These are phyloP conservation scores for Mesocricetus auratus DNA, from an alignment of 2,113 vertebrate species.

Conservation along the genomic window DNA sequence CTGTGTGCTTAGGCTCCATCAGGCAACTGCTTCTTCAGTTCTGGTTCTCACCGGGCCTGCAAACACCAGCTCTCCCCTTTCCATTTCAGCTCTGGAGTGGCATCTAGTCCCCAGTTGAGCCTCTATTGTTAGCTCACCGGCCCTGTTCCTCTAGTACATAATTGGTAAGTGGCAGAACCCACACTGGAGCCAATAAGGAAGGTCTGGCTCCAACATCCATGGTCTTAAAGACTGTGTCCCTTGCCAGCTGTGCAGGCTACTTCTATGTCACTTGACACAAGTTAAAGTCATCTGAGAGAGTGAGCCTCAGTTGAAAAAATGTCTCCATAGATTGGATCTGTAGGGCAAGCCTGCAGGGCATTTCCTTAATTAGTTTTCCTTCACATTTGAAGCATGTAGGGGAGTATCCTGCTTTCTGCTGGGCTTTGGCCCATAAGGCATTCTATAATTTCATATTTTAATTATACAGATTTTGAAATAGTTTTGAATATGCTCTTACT, in stretches of 20 bases:
- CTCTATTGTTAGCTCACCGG: not conserved
- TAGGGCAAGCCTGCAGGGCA: not conserved
- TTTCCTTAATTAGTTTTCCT: not conserved
- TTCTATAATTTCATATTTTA: not conserved
- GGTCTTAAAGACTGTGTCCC: not conserved
- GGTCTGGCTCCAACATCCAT: not conserved
- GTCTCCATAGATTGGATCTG: not conserved
- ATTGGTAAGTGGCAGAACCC: not conserved
- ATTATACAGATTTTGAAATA: constrained; percentile 7
- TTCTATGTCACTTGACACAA: not conserved
- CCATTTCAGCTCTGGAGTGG: not conserved
- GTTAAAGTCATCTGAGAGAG: not conserved
- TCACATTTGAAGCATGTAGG: not conserved
- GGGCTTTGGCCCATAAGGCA: not conserved
- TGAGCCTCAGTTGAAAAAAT: not conserved
- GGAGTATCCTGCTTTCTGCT: constrained; percentile 21
- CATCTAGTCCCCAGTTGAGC: fast-evolving
- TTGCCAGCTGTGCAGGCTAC: not conserved
- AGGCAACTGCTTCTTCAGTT: not conserved
- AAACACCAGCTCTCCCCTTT: not conserved
- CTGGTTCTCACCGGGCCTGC: not conserved
- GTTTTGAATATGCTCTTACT: not conserved
- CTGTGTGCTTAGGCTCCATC: not conserved
- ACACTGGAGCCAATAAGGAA: not conserved
- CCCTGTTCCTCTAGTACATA: not conserved